A percentile compares a stretch with the other conserved stretches of the same genome.
Evolutionary conservation across 2,888 invertebrate species (phyloP).

Genomic region (Phytoseiulus persimilis): DNA sequence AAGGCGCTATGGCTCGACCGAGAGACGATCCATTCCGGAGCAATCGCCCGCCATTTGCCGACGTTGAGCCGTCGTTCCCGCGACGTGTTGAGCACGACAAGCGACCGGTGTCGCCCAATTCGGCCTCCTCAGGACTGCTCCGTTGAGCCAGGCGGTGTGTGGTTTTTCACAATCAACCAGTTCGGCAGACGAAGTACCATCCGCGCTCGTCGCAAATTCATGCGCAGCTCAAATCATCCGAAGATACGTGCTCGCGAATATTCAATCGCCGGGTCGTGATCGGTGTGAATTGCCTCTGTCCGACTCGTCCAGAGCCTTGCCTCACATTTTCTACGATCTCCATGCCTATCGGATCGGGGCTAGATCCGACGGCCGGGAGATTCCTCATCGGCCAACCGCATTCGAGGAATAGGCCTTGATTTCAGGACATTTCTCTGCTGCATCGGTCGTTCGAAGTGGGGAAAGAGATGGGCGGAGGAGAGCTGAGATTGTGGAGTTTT

Average conservation of each 20-base stretch:
- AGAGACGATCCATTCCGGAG: constrained; percentile 24
- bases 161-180: not conserved
- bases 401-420: no score
- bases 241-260: not conserved
- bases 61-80: not conserved
- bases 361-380: no score
- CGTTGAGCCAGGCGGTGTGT: not conserved
- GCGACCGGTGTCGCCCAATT: not conserved
- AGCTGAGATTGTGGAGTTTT: not conserved
- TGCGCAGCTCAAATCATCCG: not conserved
- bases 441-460: no score
- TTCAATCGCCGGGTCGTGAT: not conserved
- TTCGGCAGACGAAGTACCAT: not conserved
- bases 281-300: not conserved
- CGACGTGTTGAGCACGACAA: constrained; percentile 25
- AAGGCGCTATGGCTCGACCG: not conserved
- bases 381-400: no score
- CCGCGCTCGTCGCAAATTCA: not conserved
- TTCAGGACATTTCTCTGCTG: no score
- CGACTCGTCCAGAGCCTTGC: not conserved
- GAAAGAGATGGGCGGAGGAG: no score
- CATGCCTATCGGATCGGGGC: no score
- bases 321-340: no score
- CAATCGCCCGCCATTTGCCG: not conserved
- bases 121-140: not conserved